These are phyloP conservation scores for Sycophila sp. DNA, from an alignment of 1,140 invertebrate genomes.

Conservation along the genomic window DNA sequence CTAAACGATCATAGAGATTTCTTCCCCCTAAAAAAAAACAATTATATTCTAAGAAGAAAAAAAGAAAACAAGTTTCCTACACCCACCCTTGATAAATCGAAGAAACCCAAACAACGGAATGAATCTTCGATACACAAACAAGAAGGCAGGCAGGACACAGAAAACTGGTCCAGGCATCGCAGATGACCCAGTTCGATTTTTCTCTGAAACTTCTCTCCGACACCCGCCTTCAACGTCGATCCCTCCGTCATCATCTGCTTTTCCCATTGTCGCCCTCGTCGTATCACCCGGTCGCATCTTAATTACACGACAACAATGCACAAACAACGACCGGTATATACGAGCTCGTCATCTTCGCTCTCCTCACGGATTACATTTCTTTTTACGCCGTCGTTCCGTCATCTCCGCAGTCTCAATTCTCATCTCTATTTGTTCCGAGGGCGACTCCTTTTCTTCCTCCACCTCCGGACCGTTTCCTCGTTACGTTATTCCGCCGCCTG, in stretches of 20 bases:
- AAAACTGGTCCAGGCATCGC: too few species aligned
- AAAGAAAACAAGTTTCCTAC: too few species aligned
- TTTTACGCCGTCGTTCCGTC: not conserved
- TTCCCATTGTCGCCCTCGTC: not conserved
- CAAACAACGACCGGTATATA: not conserved
- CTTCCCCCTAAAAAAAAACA: too few species aligned
- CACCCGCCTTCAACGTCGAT: not conserved
- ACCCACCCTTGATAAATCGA: too few species aligned
- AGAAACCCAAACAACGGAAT: too few species aligned
- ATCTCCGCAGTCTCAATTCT: conserved; percentile 12
- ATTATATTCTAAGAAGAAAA: too few species aligned
- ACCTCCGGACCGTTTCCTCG: not conserved
- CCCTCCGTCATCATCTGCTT: not conserved
- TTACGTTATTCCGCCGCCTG: not conserved
- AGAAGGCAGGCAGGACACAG: too few species aligned
- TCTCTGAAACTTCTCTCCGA: not conserved
- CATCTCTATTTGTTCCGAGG: not conserved
- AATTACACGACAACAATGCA: conserved; percentile 10
- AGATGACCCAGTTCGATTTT: not conserved
- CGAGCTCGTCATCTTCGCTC: not conserved
- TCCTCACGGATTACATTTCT: not conserved
- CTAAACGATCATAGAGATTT: too few species aligned
- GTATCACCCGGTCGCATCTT: conserved; percentile 13
- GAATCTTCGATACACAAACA: too few species aligned
- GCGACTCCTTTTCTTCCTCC: not conserved